Conservation (phyloP, 2,797 vertebrate genomes). For the Trachurus trachurus region DNA sequence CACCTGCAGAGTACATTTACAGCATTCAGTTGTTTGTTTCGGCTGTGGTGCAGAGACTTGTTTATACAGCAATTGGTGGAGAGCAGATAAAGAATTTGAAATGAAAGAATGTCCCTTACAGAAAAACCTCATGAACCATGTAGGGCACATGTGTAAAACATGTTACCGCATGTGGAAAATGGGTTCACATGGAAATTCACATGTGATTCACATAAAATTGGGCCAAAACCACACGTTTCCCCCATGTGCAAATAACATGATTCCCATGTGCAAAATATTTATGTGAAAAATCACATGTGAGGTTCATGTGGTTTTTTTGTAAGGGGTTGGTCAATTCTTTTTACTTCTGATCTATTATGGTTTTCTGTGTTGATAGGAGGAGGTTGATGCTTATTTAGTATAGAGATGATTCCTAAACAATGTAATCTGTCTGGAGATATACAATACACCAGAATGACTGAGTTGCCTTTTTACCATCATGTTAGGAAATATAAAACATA, state of each 20-base stretch:
- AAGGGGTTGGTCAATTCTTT: neutral
- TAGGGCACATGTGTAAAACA: too few species aligned
- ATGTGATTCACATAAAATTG: too few species aligned
- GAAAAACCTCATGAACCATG: too few species aligned
- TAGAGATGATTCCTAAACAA: neutral
- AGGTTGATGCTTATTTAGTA: neutral
- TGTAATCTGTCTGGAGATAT: too few species aligned
- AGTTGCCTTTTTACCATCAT: neutral
- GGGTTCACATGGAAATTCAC: too few species aligned
- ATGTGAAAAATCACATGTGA: too few species aligned
- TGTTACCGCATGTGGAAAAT: too few species aligned
- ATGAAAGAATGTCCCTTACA: neutral
- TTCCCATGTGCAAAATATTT: too few species aligned
- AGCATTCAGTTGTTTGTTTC: constrained; percentile 6
- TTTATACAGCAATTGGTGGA: neutral
- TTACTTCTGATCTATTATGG: neutral
- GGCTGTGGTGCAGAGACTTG: too few species aligned
- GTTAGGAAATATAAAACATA: neutral
- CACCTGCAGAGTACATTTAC: constrained; percentile 45
- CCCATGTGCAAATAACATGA: too few species aligned
- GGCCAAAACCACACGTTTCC: neutral
- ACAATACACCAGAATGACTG: neutral
- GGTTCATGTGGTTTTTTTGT: too few species aligned
- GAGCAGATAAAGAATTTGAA: neutral
- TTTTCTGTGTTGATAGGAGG: neutral